A percentile compares a stretch with the other conserved stretches of the same genome.
phyloP scores from a whole-genome alignment of 2,888 invertebrate species.

The Rhogogaster chlorosoma region DNA sequence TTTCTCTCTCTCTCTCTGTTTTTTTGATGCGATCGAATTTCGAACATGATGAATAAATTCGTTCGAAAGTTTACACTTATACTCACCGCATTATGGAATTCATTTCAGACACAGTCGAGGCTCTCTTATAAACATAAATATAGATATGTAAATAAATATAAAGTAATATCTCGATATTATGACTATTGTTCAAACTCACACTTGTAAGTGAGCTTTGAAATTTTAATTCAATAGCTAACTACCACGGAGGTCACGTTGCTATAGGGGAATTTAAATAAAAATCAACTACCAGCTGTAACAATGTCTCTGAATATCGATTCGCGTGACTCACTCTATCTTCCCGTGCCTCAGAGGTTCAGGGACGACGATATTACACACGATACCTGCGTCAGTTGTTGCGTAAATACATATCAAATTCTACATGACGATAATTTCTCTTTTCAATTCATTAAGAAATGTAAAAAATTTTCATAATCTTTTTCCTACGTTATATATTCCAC shows the following conservation, averaged over 20 bases:
- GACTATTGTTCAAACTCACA: background rate
- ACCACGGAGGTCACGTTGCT: background rate
- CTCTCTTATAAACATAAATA: background rate
- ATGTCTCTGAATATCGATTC: constrained; percentile 63
- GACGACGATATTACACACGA: constrained; percentile 51
- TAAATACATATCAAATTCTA: background rate
- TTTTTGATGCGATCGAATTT: background rate
- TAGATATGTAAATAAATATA: background rate
- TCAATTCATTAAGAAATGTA: background rate
- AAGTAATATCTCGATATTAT: background rate
- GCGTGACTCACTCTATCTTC: constrained; percentile 64
- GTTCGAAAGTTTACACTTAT: background rate
- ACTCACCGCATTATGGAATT: background rate
- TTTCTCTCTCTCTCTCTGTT: background rate
- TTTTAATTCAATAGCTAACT: background rate
- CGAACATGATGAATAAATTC: background rate
- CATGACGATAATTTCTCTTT: background rate
- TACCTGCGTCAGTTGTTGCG: background rate
- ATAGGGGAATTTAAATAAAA: constrained; percentile 31
- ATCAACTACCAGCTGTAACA: constrained; percentile 48
- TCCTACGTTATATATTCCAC: background rate
- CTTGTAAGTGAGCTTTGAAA: background rate
- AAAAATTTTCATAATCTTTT: background rate
- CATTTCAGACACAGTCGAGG: background rate
- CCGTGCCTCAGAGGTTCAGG: constrained; percentile 55